Evolutionary conservation across 2,888 invertebrate genomes (phyloP), one percentile per base, ranked within the genome.

Genomic region (Leucoptera coffeella): DNA sequence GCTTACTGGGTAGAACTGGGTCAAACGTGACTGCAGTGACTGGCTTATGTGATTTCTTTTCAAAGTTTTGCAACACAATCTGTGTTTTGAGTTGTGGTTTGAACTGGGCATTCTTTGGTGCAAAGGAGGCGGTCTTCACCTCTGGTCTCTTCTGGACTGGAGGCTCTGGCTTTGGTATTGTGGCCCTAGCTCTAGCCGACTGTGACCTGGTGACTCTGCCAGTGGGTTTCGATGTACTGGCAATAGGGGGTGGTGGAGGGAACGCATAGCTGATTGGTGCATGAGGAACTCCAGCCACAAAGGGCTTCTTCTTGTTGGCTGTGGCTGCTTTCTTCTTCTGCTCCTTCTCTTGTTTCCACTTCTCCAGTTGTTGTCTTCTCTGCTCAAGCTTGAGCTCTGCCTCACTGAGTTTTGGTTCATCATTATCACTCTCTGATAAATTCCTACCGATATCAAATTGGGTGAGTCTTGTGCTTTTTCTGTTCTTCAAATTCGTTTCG

Each of bases 301-400:
- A 69, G 0, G 69, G 67, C 32, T 61, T 65, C 37, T 56, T 59
- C 30, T 61, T 67, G 3, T 47, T 39, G 2, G 42, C 29, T 1
- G 50, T 50, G 1, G 37, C 44, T 26, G 53, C 50, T 14, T 50
- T 54, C 31, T 57, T 64, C 28, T 49, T 47, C 29, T 53, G 55
- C n/a, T 54, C 54, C 29, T 57, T 69, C 15, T 64, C 61, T 25
- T 48, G 45, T 33, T 64, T 67, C 65, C 65, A 69, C 45, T 57
- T 61, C 29, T 57, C 51, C 2, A 69, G 35, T 31, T 59, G 59
- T 30, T 53, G 46, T 22, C 44, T 42, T 22, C 64, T 45, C 25
- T 54, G 45, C 12, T 57, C 51, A 2, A 42, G 32, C 32, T 60
- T 62, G 8, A 34, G 29, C 26, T 43, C 38, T 2, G 32, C 32